Base-by-base conservation (phyloP, 2,113 vertebrate genomes). In the Vombatus ursinus region DNA sequence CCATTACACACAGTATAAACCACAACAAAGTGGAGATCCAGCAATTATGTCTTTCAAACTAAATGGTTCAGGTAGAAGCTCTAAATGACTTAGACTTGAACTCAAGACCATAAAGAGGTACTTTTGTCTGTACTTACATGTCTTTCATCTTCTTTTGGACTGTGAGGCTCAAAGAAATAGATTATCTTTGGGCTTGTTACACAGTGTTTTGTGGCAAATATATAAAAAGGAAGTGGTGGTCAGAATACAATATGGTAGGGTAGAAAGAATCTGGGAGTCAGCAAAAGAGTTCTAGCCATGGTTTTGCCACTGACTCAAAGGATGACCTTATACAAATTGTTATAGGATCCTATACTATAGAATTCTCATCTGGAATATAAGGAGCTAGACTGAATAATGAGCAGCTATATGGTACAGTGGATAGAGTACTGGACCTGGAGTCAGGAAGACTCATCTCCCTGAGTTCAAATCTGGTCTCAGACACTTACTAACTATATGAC, bases 1-100 rank as follows among this genome's bases (percentile, higher is more conserved):
- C 3, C 61, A n/a, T 68, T 37, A n/a, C 14, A 68, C 61, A 93
- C 2, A 52, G 53, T 90, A 90, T 77, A 47, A 94, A 91, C 1
- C 12, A 16, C 49, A 93, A 48, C 22, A 94, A 91, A 44, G 51
- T 49, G 26, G 31, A n/a, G 3, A 8, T 0, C 0, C 11, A 19
- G 50, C 2, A 4, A 44, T 94, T 92, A 94, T 0, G 47, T 22
- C 8, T 94, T 47, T 90, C 24, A 44, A 6, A 52, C 9, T 26
- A 90, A 2, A 49, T 19, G 50, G 54, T 47, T 28, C 68, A 89
- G 52, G 57, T 49, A 16, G 50, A 90, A 90, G 2, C 92, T 96
- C 31, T n/a, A 68, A 91, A 91, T 47, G 26, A 28, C 12, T 96
- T 68, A 94, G 53, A 95, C 31, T 77, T 52, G 50, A 91, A 92